Evolutionary conservation across 1,140 invertebrate genomes (phyloP).

Genomic region (Trachelipus rathkii): DNA sequence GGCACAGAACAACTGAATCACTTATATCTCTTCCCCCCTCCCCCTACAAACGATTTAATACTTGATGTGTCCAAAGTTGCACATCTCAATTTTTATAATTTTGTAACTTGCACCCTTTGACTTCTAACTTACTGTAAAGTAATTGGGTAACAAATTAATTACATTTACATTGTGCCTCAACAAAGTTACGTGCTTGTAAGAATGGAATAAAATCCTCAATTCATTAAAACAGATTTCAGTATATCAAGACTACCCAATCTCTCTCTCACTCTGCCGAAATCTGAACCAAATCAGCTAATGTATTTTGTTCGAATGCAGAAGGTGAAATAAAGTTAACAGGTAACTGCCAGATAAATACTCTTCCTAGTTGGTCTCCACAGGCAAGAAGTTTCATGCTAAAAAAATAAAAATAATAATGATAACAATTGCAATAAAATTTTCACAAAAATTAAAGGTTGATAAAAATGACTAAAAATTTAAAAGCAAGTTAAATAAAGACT

Average conservation of each 20-base stretch:
- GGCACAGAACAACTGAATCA: too few species aligned
- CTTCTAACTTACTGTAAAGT: too few species aligned
- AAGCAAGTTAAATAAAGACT: not conserved
- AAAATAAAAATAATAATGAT: not conserved
- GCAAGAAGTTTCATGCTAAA: slow-evolving; percentile 28
- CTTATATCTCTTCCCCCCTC: too few species aligned
- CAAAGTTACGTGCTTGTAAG: too few species aligned
- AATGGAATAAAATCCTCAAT: too few species aligned
- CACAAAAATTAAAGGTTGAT: not conserved
- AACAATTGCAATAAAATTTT: not conserved
- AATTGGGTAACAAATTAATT: too few species aligned
- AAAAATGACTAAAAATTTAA: slow-evolving; percentile 1
- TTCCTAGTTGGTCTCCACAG: slow-evolving; percentile 35
- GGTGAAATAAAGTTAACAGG: slow-evolving; percentile 37
- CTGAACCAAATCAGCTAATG: not conserved
- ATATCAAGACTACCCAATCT: not conserved
- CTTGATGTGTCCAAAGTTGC: too few species aligned
- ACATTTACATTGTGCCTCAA: too few species aligned
- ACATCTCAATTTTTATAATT: too few species aligned
- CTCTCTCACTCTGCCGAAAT: not conserved
- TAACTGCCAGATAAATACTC: slow-evolving; percentile 37
- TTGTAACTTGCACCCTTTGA: too few species aligned
- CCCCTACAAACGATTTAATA: too few species aligned
- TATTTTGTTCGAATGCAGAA: not conserved
- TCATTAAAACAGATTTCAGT: not conserved